A percentile compares a stretch with the other conserved stretches of the same genome.
Conservation (phyloP, 2,797 vertebrate species). For the Arnoldichthys spilopterus region DNA sequence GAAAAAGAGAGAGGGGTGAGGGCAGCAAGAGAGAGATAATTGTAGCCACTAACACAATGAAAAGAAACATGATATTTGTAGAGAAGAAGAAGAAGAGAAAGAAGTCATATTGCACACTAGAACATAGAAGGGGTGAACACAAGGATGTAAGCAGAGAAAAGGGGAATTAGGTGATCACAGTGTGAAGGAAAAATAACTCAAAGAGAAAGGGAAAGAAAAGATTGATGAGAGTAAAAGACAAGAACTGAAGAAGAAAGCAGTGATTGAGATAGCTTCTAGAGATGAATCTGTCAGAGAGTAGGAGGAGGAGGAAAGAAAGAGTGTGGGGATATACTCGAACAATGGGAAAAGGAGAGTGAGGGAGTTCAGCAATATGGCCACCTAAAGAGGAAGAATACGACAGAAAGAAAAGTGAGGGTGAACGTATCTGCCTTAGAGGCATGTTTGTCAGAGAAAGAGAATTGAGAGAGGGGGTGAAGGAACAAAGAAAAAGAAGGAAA, state of each 20-base stretch:
- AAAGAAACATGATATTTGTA: neutral
- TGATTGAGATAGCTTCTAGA: slow-evolving; percentile 5
- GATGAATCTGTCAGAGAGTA: neutral
- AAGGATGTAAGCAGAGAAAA: neutral
- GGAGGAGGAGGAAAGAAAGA: neutral
- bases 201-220: neutral
- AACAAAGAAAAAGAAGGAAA: neutral
- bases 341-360: too few relatives aligned
- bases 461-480: neutral
- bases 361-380: neutral
- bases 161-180: neutral
- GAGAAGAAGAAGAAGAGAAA: neutral
- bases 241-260: neutral
- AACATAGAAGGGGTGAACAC: neutral
- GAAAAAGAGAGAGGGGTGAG: neutral
- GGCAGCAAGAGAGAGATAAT: neutral
- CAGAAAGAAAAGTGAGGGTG: neutral
- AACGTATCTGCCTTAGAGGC: neutral
- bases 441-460: neutral
- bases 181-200: neutral
- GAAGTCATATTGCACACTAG: neutral
- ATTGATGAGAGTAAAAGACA: neutral
- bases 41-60: neutral
- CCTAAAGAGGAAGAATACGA: neutral
- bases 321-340: too few relatives aligned